phyloP scores from a whole-genome alignment of 2,113 vertebrate genomes.

The Peromyscus polionotus region DNA sequence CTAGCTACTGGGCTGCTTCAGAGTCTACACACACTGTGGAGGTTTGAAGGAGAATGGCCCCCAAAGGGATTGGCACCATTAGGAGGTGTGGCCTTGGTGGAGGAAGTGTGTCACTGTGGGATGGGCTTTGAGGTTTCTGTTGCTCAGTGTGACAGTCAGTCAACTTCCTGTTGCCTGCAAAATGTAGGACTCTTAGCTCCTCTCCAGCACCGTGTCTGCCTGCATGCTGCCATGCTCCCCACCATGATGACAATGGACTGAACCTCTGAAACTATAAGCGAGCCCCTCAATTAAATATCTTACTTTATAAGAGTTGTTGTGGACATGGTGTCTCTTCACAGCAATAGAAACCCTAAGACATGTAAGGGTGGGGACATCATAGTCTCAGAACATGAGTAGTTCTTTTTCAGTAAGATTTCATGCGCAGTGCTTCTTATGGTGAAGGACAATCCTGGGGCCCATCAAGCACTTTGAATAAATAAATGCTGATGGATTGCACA shows the following conservation, averaged over 20 bases:
- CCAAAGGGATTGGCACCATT: background rate
- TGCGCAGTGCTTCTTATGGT: background rate
- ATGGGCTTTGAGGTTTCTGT: background rate
- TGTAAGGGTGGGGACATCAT: background rate
- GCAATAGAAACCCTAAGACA: background rate
- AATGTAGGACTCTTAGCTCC: background rate
- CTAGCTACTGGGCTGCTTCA: background rate
- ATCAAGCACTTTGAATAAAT: background rate
- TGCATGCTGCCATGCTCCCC: background rate
- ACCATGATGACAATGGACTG: background rate
- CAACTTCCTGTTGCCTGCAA: background rate
- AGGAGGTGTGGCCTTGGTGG: background rate
- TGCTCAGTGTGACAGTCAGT: background rate
- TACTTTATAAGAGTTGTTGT: background rate
- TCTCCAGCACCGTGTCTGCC: background rate
- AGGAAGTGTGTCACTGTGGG: background rate
- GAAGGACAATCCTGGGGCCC: background rate
- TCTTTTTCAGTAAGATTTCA: background rate
- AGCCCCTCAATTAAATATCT: background rate
- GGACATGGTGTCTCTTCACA: background rate
- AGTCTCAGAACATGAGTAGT: slow-evolving; percentile 33
- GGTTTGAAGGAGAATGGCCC: background rate
- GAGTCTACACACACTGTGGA: background rate
- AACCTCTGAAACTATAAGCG: background rate
- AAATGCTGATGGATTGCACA: slow-evolving; percentile 18